Percentiles rank a stretch among this genome's conserved stretches.
Conservation (phyloP, 2,888 invertebrate genomes). For the Amaurobius ferox region DNA sequence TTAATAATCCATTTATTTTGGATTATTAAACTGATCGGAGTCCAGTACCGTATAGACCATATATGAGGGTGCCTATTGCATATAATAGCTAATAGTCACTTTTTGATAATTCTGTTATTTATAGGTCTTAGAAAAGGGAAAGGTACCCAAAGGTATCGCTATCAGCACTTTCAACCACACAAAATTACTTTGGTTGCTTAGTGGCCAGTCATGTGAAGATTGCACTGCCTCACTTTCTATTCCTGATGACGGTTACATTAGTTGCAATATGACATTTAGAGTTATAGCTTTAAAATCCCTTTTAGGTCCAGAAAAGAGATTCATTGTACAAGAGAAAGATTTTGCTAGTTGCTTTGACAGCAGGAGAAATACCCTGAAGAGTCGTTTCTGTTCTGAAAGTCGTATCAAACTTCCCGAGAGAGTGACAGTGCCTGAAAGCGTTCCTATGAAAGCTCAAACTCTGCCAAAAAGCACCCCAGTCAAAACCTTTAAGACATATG, state of each 20-base stretch:
- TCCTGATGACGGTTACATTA: slow-evolving; percentile 66
- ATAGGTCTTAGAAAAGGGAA: slow-evolving; percentile 68
- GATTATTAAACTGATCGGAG: too few species aligned
- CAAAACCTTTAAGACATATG: slow-evolving; percentile 3
- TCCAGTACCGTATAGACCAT: too few species aligned
- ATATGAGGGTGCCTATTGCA: too few species aligned
- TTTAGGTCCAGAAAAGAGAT: slow-evolving; percentile 63
- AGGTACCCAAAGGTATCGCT: slow-evolving; percentile 64
- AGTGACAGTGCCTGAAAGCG: slow-evolving; percentile 58
- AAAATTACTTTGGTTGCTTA: slow-evolving; percentile 66
- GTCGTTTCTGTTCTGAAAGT: slow-evolving; percentile 50
- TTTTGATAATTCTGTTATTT: slow-evolving; percentile 17
- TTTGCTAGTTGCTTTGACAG: slow-evolving; percentile 65
- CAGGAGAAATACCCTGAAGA: slow-evolving; percentile 40
- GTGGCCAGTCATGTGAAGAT: slow-evolving; percentile 70
- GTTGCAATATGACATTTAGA: slow-evolving; percentile 72
- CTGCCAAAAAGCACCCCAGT: slow-evolving; percentile 12
- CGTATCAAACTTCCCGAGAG: slow-evolving; percentile 64
- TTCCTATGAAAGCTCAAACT: slow-evolving; percentile 59
- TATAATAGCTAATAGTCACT: too few species aligned
- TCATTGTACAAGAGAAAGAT: slow-evolving; percentile 63
- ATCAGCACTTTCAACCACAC: slow-evolving; percentile 63
- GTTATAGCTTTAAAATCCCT: slow-evolving; percentile 67
- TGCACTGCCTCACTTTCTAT: slow-evolving; percentile 62
- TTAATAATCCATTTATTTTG: too few species aligned